Percentiles rank a stretch among this genome's conserved stretches.
Evolutionary conservation across 2,113 vertebrate species (phyloP).

Genomic region (Verasper variegatus): DNA sequence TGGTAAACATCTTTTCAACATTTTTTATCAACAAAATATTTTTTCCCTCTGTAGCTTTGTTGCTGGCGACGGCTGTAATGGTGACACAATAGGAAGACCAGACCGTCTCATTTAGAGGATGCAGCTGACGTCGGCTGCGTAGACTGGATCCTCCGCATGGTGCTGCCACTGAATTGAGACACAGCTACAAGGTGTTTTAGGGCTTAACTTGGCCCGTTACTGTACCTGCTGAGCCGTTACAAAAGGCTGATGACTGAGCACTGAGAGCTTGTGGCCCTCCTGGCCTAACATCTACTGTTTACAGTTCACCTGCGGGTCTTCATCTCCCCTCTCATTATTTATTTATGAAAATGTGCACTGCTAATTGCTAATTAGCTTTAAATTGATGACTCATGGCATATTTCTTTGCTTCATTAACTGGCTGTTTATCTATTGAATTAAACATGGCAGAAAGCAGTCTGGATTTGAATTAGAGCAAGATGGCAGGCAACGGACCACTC

Average conservation of each 20-base stretch:
- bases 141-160: not conserved
- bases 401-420: constrained; percentile 62
- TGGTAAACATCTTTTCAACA: no score
- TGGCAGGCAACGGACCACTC: constrained; percentile 26
- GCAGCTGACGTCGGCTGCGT: no score
- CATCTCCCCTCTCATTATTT: constrained; percentile 53
- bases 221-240: not conserved
- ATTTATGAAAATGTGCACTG: constrained; percentile 57
- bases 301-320: constrained; percentile 51
- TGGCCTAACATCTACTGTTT: constrained; percentile 39
- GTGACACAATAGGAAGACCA: no score
- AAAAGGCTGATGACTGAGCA: not conserved
- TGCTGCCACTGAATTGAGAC: no score
- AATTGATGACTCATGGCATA: constrained; percentile 66
- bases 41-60: no score
- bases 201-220: not conserved
- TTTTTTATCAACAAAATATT: no score
- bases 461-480: constrained; percentile 33
- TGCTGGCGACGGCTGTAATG: no score
- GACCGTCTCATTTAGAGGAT: no score
- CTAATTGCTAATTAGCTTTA: constrained; percentile 71
- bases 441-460: constrained; percentile 52
- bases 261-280: constrained; percentile 9
- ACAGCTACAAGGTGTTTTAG: not conserved
- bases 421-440: constrained; percentile 72